These are phyloP conservation scores for Trypoxylon attenuatum DNA, from an alignment of 2,888 invertebrate species.

Conservation along the genomic window DNA sequence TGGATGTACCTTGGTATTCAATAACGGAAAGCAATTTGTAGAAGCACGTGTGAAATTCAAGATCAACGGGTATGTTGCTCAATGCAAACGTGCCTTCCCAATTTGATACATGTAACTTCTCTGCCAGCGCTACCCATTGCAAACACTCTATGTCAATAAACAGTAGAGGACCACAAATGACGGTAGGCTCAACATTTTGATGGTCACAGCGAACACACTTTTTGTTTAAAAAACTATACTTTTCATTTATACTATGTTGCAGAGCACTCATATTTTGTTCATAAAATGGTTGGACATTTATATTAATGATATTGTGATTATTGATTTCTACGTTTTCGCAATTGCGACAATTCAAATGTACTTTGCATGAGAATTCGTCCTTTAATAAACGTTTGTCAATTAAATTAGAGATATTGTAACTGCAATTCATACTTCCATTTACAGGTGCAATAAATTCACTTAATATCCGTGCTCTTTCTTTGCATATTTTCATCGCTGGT, in stretches of 20 bases:
- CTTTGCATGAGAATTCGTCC: not conserved
- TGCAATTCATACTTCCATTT: not conserved
- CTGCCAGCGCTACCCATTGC: not conserved
- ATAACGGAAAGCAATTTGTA: not conserved
- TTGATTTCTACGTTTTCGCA: not conserved
- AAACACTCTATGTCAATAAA: not conserved
- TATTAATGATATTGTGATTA: not conserved
- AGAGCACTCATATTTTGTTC: not conserved
- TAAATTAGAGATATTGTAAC: too few relatives aligned
- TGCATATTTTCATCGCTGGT: not conserved
- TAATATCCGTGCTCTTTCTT: not conserved
- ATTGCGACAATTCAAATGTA: not conserved
- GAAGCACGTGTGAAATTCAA: not conserved
- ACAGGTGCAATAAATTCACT: not conserved
- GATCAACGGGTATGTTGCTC: not conserved
- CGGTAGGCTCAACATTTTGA: too few relatives aligned
- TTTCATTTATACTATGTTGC: too few relatives aligned
- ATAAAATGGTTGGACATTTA: not conserved
- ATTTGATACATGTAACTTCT: not conserved
- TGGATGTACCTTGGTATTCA: not conserved
- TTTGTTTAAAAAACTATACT: too few relatives aligned
- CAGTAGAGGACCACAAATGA: too few relatives aligned
- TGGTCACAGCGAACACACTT: too few relatives aligned
- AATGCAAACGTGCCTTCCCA: not conserved
- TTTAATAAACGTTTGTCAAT: not conserved